Evolutionary conservation across 2,888 invertebrate genomes (phyloP), one percentile per base, ranked within the genome.

Genomic region (Laspeyria flexula): DNA sequence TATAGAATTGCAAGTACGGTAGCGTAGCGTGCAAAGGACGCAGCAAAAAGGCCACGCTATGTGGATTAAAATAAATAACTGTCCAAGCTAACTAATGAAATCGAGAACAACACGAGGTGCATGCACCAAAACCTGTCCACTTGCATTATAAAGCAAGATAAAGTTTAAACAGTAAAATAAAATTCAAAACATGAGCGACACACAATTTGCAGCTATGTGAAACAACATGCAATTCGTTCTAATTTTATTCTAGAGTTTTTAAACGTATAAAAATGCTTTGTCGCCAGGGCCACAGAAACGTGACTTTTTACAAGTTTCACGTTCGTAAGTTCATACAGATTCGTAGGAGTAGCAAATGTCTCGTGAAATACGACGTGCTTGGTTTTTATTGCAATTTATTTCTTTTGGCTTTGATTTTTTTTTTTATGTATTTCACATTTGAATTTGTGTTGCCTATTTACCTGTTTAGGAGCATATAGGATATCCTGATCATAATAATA

Each of bases 201-300:
- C 38, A 16, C 50, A 57, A 65, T 63, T 52, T 65, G 62, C 62
- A 55, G 55, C 57, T 55, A 46, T 65, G 43, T 43, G 42, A 43
- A 53, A 60, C 57, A 55, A 41, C 46, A 42, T 46, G 57, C 34
- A 43, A 40, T 29, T 35, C 29, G 31, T 65, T 60, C 57, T 65
- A 65, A 68, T 65, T 68, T 63, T 66, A 61, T 66, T 66, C 30
- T 54, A 63, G 43, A 65, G 47, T 63, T 69, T 78, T 75, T 71
- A 73, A 73, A 58, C 65, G 68, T 71, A 77, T 77, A 76, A 79
- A 79, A 80, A 75, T 73, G 75, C 75, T 77, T 71, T 65, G 59
- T 56, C 52, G 54, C 43, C 23, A 29, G 30, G 30, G 54, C 52
- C 45, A 46, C 38, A 43, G 59, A 60, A 66, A 82, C 81, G 81